These are phyloP conservation scores for Potamarius usumacintae DNA, from an alignment of 2,113 vertebrate species.

Conservation along the genomic window DNA sequence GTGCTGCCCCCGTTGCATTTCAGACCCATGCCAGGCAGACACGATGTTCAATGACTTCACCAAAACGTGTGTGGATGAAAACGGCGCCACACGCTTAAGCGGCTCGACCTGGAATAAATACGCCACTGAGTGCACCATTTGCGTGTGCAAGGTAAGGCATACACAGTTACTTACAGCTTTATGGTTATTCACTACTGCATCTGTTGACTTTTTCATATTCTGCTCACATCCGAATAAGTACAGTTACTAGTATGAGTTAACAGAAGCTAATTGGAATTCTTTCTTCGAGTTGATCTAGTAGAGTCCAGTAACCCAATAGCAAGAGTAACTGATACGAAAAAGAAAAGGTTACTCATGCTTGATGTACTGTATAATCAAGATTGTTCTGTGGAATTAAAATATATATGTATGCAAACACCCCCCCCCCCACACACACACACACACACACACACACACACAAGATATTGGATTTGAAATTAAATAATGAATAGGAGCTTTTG, in stretches of 20 bases:
- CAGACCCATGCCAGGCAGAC: conserved; percentile 92
- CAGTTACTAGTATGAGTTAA: not conserved
- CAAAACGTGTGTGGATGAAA: conserved; percentile 93
- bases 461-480: not conserved
- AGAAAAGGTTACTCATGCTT: not conserved
- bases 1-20: conserved; percentile 90
- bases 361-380: not conserved
- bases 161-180: not conserved
- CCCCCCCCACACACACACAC: accelerated
- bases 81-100: conserved; percentile 89
- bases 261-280: not conserved
- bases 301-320: not conserved
- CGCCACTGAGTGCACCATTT: conserved; percentile 93
- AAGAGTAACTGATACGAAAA: not conserved
- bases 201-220: not conserved
- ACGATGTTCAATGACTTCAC: conserved; percentile 92
- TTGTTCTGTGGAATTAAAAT: not conserved
- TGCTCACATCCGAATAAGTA: not conserved
- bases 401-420: not conserved
- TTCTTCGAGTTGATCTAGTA: not conserved
- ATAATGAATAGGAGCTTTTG: not conserved
- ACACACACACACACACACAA: no score
- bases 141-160: conserved; percentile 86
- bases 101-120: conserved; percentile 97
- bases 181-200: not conserved